Base-by-base conservation (phyloP, 23 tunicate species). In the Ciona savignyi region DNA sequence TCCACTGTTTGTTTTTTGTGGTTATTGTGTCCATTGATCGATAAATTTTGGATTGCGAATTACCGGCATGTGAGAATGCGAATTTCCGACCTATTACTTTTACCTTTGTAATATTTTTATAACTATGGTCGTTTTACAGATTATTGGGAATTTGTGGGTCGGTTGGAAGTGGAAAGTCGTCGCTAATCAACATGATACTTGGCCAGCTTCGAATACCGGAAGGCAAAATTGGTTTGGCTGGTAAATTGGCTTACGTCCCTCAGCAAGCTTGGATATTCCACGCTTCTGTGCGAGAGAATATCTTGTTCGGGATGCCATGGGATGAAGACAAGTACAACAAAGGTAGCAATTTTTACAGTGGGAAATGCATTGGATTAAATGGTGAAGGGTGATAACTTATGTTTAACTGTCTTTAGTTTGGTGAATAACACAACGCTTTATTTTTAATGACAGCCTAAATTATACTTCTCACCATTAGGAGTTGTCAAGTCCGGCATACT, bases 201-300 rank as follows among this genome's bases (percentile, higher is more conserved):
- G 98, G 92, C 22, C 83, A 91, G 34, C 33, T 88, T 11, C 77
- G 84, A 33, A 85, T 91, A 25, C 72, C 71, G 22, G 60, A 72
- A n/a, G 98, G 98, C 3, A 91, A 65, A 0, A 35, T 85, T 61
- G 86, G 80, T n/a, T 35, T 85, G 26, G 70, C 76, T 31, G 98
- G 98, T 1, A 29, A 82, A 20, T 34, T 91, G 27, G 91, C 98
- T 51, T 91, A 91, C 62, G 90, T 84, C 6, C 97, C 97, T 25
- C 97, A 90, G 73, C 90, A 90, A 84, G 97, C 97, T 20, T 90
- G 98, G 98, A 91, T 91, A 35, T 91, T 91, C 60, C 91, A 85
- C 51, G 98, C 72, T 1, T 75, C 83, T 27, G 92, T 88, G 9
- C 64, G 98, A 0, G 98, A 85, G 31, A 91, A 91, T 69, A 91